These are phyloP conservation scores for Arizona elegans DNA, from an alignment of 2,113 vertebrate genomes.

Conservation along the genomic window DNA sequence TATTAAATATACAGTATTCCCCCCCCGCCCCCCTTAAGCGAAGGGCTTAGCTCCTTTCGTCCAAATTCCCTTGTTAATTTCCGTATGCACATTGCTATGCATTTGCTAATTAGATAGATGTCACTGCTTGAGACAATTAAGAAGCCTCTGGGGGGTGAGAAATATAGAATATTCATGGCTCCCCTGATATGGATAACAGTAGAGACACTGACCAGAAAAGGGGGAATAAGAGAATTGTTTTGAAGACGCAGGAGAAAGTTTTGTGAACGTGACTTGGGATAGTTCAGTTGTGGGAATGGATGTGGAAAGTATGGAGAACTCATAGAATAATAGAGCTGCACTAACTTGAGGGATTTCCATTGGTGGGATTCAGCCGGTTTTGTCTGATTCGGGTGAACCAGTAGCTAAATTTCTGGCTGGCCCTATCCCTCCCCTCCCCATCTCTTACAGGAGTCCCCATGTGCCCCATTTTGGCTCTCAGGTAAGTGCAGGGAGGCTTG, in stretches of 20 bases:
- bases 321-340: too few relatives aligned
- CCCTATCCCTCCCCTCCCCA: too few relatives aligned
- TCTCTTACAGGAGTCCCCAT: too few relatives aligned
- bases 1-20: slow-evolving; percentile 70
- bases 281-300: background rate
- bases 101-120: slow-evolving; percentile 26
- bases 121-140: slow-evolving; percentile 26
- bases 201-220: slow-evolving; percentile 10
- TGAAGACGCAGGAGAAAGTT: background rate
- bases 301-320: background rate
- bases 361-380: too few relatives aligned
- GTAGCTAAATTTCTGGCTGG: too few relatives aligned
- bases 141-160: background rate
- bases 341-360: too few relatives aligned
- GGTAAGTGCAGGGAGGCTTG: too few relatives aligned
- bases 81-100: slow-evolving; percentile 17
- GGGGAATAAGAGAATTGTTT: slow-evolving; percentile 15
- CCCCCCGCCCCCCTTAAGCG: slow-evolving; percentile 56
- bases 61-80: slow-evolving; percentile 62
- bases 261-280: background rate
- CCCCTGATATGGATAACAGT: background rate
- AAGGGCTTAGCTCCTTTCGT: slow-evolving; percentile 56
- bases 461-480: too few relatives aligned
- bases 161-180: background rate
- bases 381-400: too few relatives aligned